Evolutionary conservation across 1,140 invertebrate genomes (phyloP).

Genomic region (Leptonema lineaticorne): DNA sequence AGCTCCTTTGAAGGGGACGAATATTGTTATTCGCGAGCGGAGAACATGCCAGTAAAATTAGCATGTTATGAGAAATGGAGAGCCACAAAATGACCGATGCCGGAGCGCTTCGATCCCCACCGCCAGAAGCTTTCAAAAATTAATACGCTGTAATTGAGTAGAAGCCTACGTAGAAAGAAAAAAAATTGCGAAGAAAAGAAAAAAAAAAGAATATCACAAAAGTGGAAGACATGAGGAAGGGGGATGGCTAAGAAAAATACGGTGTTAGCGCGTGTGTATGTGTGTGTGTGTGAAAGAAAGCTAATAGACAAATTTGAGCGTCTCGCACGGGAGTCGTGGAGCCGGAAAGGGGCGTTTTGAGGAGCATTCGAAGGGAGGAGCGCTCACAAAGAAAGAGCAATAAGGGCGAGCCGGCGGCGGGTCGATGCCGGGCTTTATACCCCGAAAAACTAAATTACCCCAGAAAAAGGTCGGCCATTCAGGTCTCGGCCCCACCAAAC

Average conservation of each 20-base stretch:
- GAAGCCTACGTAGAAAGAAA: neutral
- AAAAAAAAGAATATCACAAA: neutral
- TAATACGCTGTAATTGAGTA: slow-evolving; percentile 1
- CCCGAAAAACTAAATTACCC: slow-evolving; percentile 31
- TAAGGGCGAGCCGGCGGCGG: slow-evolving; percentile 10
- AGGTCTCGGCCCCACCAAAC: slow-evolving; percentile 33
- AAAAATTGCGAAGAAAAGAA: neutral
- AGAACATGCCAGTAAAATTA: neutral
- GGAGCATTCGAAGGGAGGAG: neutral
- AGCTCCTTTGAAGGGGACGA: no score
- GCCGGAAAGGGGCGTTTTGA: neutral
- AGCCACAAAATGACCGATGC: slow-evolving; percentile 1
- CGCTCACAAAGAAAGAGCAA: slow-evolving; percentile 22
- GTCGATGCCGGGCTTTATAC: slow-evolving; percentile 11
- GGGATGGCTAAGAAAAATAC: neutral
- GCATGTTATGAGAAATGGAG: neutral
- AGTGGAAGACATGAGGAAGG: no score
- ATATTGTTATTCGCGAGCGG: neutral
- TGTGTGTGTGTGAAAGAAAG: slow-evolving; percentile 12
- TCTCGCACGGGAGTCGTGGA: slow-evolving; percentile 18
- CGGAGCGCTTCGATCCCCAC: neutral
- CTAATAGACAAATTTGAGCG: slow-evolving; percentile 31
- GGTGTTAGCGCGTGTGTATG: neutral
- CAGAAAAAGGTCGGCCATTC: slow-evolving; percentile 34
- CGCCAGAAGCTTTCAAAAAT: neutral